Evolutionary conservation across 2,113 vertebrate species (phyloP), one percentile per base, ranked within the genome.

Genomic region (Eidolon helvum): DNA sequence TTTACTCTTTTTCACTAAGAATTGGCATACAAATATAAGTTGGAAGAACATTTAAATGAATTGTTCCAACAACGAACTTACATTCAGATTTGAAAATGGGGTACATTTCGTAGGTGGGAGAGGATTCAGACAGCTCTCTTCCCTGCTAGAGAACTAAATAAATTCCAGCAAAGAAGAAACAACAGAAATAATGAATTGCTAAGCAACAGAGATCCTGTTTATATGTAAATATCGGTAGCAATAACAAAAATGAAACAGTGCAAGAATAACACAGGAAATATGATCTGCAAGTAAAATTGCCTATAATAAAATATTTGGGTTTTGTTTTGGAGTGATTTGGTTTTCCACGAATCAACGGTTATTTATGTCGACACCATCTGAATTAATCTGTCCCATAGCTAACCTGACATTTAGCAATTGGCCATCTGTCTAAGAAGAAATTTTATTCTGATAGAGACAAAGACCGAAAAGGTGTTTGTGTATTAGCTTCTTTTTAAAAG

Each of bases 141-240:
- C 30, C 26, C 9, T 75, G 12, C 45, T 80, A 84, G 82, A 80
- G 53, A 90, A 91, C 69, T 87, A 86, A 91, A 63, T 35, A 78
- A 89, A 69, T 93, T 94, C 86, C 43, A 91, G 72, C 43, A 91
- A 50, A 72, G 50, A 78, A 90, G 77, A 86, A 91, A 88, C 26
- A 95, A 59, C 48, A 96, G 63, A 96, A 97, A 63, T 88, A 66
- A 93, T 63, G 35, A 84, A 87, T 96, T 95, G 87, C 90, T 87
- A 97, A 94, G 97, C 94, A 95, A 95, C 96, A 48, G 45, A 89
- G 90, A 92, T 96, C 90, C 92, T 97, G 94, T 98, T 97, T 97
- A 84, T 83, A 96, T 80, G 79, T 90, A 95, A 97, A 96, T 96
- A 96, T 92, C 53, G 59, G 79, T 95, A 87, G 87, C 40, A 89